Evolutionary conservation across 2,113 vertebrate genomes (phyloP), one percentile per base, ranked within the genome.

Genomic region (Sisor rabdophorus): DNA sequence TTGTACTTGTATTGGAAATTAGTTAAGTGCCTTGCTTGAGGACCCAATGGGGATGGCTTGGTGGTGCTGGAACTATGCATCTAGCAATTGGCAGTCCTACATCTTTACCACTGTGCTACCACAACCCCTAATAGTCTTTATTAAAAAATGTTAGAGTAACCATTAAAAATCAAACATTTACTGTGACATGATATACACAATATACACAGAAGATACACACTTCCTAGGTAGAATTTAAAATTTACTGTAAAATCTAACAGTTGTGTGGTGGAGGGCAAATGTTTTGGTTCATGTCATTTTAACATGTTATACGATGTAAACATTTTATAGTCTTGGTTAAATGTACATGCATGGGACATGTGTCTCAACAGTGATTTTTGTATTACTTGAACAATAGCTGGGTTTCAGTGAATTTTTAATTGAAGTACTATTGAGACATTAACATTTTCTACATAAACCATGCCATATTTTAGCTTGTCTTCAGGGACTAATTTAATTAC

Each of bases 271-370:
- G 81, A 48, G 1, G 36, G 12, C 12, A 87, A 83, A 85, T 88
- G 85, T 82, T 89, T 88, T 90, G 88, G 84, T 87, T 88, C 88
- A 85, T 86, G 86, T 91, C 89, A 59, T 88, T 90, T 91, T 89
- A 90, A 91, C 91, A 88, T 87, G 89, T 85, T 80, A 72, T 75
- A 84, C 78, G 83, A 63, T 82, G 78, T 84, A 85, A 79, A 53
- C 71, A 55, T 80, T 40, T 73, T 76, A 84, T 75, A 78, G 82
- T 83, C 82, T 73, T 76, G 80, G 81, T 73, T 73, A 79, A 80
- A 63, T 81, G 50, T 79, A 78, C 36, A 77, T 60, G 59, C 56
- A 65, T 47, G 50, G 55, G 59, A 56, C 69, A 22, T 47, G 40
- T 63, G 47, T 59, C 55, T 71, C 28, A 72, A 59, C 76, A 64